A percentile compares a stretch with the other conserved stretches of the same genome.
Conservation (phyloP, 2,113 vertebrate species). For the Lepisosteus osseus region DNA sequence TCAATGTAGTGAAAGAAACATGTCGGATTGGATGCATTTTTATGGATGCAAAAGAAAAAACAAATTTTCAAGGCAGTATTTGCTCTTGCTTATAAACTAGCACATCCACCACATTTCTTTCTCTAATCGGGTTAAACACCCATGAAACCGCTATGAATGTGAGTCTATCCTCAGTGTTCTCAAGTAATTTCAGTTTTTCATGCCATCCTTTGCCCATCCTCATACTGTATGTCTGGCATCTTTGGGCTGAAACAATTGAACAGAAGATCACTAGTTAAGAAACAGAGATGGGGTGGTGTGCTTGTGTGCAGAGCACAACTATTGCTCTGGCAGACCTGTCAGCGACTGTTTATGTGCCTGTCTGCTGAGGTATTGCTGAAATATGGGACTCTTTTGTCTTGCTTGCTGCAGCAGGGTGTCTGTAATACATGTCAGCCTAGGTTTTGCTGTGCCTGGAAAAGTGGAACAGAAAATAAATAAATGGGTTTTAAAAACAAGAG, state of each 20-base stretch:
- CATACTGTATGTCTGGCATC: not conserved
- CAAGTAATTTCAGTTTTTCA: not conserved
- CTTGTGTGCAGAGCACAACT: no score
- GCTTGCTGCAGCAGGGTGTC: not conserved
- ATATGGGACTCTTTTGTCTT: not conserved
- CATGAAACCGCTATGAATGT: no score
- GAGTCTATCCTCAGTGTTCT: no score
- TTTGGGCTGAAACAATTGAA: not conserved
- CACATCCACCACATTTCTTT: no score
- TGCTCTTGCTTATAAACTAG: no score
- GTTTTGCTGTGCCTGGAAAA: not conserved
- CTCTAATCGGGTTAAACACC: no score
- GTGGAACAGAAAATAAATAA: not conserved
- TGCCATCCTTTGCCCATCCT: not conserved
- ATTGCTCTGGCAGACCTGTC: not conserved
- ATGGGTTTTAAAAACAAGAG: not conserved
- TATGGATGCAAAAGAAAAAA: no score
- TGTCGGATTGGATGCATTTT: no score
- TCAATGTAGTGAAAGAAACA: no score
- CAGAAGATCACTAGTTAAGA: not conserved
- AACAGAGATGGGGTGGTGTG: not conserved
- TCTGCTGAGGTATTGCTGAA: not conserved
- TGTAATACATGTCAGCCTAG: not conserved
- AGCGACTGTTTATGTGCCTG: slow-evolving; percentile 3
- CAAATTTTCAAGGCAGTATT: no score